Base-by-base conservation (phyloP, 2,888 invertebrate species). In the Melieria crassipennis region DNA sequence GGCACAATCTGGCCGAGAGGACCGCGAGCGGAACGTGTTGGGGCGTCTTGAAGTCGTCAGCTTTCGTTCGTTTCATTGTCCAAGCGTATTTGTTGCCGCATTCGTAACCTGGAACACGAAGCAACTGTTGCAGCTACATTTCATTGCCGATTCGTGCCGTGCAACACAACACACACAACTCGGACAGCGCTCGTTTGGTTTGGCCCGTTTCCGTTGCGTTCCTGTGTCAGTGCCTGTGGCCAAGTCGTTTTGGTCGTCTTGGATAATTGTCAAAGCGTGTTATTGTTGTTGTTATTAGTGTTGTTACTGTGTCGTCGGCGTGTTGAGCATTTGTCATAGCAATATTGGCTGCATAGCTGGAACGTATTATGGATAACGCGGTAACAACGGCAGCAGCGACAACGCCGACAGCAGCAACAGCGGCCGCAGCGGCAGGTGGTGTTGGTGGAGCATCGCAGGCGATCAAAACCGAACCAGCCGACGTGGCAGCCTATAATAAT, bases 351-450 rank as follows among this genome's bases (percentile, higher is more conserved):
- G 65, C 65, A 42, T 55, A 63, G 45, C 60, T 64, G 64, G 68
- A 79, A 80, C 77, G 75, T 81, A 82, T 84, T 84, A 84, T 84
- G 84, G 84, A 84, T 83, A 84, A 83, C 82, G 79, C 78, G 76
- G 78, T 78, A 77, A 76, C 77, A 76, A 79, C 84, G 77, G 70
- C 76, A 67, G 72, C 80, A 77, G 75, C 81, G 77, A 71, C 74
- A 76, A 73, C 68, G 60, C 45, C 70, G 62, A 61, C 81, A 75
- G 74, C 83, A 78, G 71, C 78, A 73, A 76, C 78, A 67, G 63
- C 75, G 66, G 58, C 77, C 71, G 46, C 78, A 69, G 72, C 76
- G 67, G 73, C 73, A 72, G 57, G 66, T 69, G 61, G 74, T 73
- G 71, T 56, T 70, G 6, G 63, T 68, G 57, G 57, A 43, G 55